Percentiles rank a stretch among this genome's conserved stretches.
Evolutionary conservation across 1,140 invertebrate species (phyloP).

Genomic region (Drosophila orena): DNA sequence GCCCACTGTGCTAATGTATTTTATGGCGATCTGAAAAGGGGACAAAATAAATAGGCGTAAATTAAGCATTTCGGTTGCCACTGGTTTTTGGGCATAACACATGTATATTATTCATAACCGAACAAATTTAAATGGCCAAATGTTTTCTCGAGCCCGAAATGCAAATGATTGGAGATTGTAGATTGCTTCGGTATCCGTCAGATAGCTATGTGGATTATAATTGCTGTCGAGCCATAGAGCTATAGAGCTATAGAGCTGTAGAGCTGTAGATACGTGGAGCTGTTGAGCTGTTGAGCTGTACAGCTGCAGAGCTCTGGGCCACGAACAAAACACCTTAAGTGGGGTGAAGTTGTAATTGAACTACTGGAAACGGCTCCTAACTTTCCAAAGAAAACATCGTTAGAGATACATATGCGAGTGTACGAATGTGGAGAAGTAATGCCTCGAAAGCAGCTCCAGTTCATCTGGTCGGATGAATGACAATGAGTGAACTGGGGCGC

Average conservation of each 20-base stretch:
- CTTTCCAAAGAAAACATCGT: slow-evolving; percentile 80
- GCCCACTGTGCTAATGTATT: slow-evolving; percentile 74
- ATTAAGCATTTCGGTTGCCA: slow-evolving; percentile 60
- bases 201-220: slow-evolving; percentile 28
- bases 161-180: slow-evolving; percentile 15
- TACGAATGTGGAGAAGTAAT: not conserved
- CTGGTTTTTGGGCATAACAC: slow-evolving; percentile 49
- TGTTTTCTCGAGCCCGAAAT: not conserved
- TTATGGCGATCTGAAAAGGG: slow-evolving; percentile 49
- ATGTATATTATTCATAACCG: slow-evolving; percentile 50
- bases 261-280: slow-evolving; percentile 19
- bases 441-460: slow-evolving; percentile 25
- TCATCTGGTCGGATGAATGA: slow-evolving; percentile 57
- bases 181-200: not conserved
- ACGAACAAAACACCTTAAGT: slow-evolving; percentile 68
- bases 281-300: not conserved
- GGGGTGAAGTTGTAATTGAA: slow-evolving; percentile 80
- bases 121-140: slow-evolving; percentile 36
- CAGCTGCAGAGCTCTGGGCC: not conserved
- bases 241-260: not conserved
- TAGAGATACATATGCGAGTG: slow-evolving; percentile 29
- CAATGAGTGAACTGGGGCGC: slow-evolving; percentile 77
- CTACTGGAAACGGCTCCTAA: slow-evolving; percentile 80
- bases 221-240: slow-evolving; percentile 13
- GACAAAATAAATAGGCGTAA: slow-evolving; percentile 58